Percentiles rank a stretch among this genome's conserved stretches.
These are phyloP conservation scores for Pomacea canaliculata DNA, from an alignment of 2,888 invertebrate species.

Conservation along the genomic window DNA sequence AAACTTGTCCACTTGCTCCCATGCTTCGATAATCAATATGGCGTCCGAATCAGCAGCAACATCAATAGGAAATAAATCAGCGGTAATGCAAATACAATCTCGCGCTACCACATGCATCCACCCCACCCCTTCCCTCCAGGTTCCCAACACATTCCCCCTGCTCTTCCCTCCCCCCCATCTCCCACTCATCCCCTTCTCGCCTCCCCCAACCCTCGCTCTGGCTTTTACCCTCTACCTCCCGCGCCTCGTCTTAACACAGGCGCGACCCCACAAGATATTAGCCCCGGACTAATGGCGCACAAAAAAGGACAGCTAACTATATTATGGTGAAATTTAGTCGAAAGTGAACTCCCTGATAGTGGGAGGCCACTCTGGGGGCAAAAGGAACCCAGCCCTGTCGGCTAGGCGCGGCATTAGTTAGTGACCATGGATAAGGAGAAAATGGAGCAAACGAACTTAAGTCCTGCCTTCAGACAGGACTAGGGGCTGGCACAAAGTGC, in stretches of 20 bases:
- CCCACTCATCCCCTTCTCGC: background rate
- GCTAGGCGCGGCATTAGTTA: background rate
- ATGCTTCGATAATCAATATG: slow-evolving; percentile 20
- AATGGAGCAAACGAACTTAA: slow-evolving; percentile 10
- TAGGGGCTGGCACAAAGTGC: background rate
- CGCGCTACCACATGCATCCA: slow-evolving; percentile 11
- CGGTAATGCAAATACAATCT: slow-evolving; percentile 28
- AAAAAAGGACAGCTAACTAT: slow-evolving; percentile 21
- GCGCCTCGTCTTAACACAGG: slow-evolving; percentile 19
- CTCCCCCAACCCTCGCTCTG: background rate
- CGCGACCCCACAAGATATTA: slow-evolving; percentile 12
- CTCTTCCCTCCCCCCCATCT: background rate
- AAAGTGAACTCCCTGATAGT: slow-evolving; percentile 19
- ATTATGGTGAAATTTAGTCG: slow-evolving; percentile 24
- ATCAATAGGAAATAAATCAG: slow-evolving; percentile 30
- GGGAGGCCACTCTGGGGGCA: slow-evolving; percentile 19
- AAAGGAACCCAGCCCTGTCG: slow-evolving; percentile 10
- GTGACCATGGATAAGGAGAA: background rate
- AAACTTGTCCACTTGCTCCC: slow-evolving; percentile 22
- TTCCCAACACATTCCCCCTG: background rate
- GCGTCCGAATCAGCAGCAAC: slow-evolving; percentile 15
- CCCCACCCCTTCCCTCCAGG: background rate
- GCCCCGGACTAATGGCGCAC: slow-evolving; percentile 21
- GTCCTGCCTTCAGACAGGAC: slow-evolving; percentile 11
- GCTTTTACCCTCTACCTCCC: slow-evolving; percentile 13